Evolutionary conservation across 2,797 vertebrate genomes (phyloP), one percentile per base, ranked within the genome.

Genomic region (Acipenser oxyrinchus): DNA sequence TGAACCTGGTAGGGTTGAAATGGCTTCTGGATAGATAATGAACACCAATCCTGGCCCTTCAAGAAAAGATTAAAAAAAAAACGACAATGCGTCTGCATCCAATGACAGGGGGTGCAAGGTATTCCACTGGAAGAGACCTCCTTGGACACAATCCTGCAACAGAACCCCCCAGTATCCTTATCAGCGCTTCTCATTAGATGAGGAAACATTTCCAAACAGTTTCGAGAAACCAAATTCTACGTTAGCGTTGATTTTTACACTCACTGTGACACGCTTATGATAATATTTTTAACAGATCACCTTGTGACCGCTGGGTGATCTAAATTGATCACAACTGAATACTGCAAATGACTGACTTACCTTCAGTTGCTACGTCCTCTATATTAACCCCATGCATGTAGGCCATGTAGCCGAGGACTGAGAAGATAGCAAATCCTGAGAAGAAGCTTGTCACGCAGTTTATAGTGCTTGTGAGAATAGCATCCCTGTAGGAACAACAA

Each of bases 361-460:
- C 94, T 87, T 94, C 94, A 69, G 93, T 89, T 65, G 93, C 94
- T 65, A 96, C 94, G 63, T 96, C 90, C 66, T 93, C 88, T 59
- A 96, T 94, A 77, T 90, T 87, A 68, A 94, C 89, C 68, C 93
- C 93, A 80, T 93, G 89, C 70, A 93, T 91, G 0, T 92, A 85
- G 64, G 93, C 94, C 93, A 96, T 95, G 73, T 93, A 96, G 55
- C 94, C 94, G 70, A 96, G 74, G 69, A 96, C 87, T 49, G 94
- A 96, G 81, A 96, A 96, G 76, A 95, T 93, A 48, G 93, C 94
- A 0, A 96, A 94, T 57, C 94, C 94, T 1, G 94, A 92, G 76
- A 94, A 78, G 69, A 96, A 84, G 67, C 94, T 96, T 69, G 93
- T 96, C 70, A 88, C 87, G 52, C 94, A 96, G 82, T 95, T 96